Evolutionary conservation across 2,888 invertebrate species (phyloP).

Genomic region (Nomada ferruginata): DNA sequence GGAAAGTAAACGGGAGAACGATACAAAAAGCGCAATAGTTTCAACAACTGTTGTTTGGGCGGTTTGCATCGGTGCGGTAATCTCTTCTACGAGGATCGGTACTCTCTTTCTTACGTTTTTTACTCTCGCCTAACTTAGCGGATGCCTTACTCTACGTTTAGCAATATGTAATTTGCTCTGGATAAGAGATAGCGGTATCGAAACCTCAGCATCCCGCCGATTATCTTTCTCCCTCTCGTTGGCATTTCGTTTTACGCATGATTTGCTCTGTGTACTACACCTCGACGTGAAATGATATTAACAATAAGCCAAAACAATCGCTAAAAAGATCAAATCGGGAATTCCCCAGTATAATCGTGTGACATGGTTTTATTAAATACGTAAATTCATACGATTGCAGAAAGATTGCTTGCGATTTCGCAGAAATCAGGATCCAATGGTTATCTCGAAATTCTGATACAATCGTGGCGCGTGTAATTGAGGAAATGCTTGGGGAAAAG

Average conservation of each 20-base stretch:
- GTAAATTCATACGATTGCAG: slow-evolving; percentile 10
- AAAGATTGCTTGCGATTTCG: background rate
- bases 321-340: background rate
- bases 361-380: background rate
- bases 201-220: slow-evolving; percentile 57
- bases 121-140: slow-evolving; percentile 78
- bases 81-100: slow-evolving; percentile 78
- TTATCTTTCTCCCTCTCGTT: background rate
- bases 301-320: background rate
- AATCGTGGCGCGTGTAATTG: background rate
- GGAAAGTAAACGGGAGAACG: slow-evolving; percentile 63
- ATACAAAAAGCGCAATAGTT: slow-evolving; percentile 77
- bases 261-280: background rate
- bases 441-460: background rate
- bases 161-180: slow-evolving; percentile 77
- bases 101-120: slow-evolving; percentile 73
- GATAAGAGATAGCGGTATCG: slow-evolving; percentile 72
- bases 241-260: background rate
- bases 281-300: background rate
- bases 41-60: slow-evolving; percentile 76
- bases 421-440: background rate
- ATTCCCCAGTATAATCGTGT: background rate
- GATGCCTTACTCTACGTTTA: slow-evolving; percentile 82
- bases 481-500: no score
- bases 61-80: slow-evolving; percentile 77